phyloP scores from a whole-genome alignment of 1,140 invertebrate species.

The Cecropterus lyciades region DNA sequence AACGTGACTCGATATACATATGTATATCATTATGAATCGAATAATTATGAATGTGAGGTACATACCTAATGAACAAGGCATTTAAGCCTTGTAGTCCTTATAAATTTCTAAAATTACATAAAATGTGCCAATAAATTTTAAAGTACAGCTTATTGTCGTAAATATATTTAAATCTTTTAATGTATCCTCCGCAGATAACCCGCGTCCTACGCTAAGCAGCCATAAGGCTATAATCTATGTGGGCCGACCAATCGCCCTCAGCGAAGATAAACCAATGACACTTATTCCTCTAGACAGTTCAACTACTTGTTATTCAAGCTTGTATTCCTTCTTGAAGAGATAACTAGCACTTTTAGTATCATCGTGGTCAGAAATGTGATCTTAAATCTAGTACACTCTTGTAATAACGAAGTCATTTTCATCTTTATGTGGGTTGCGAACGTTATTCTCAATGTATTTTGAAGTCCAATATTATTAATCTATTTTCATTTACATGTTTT shows the following conservation, averaged over 20 bases:
- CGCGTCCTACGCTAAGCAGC: background rate
- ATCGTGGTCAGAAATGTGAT: background rate
- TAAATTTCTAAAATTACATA: no score
- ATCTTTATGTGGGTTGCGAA: no score
- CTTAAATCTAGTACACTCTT: background rate
- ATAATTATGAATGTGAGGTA: no score
- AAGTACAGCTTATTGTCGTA: background rate
- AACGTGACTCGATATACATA: no score
- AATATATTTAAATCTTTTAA: constrained; percentile 4
- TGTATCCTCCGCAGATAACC: background rate
- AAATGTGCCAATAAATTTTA: no score
- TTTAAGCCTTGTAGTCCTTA: no score
- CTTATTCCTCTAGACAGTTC: constrained; percentile 5
- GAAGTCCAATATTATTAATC: no score
- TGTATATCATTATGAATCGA: no score
- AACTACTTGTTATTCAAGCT: constrained; percentile 21
- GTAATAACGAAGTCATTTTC: no score
- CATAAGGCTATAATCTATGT: constrained; percentile 12
- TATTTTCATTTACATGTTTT: no score
- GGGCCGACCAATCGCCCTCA: constrained; percentile 1
- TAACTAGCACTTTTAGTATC: constrained; percentile 5
- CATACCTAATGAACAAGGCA: no score
- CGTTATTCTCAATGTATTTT: no score
- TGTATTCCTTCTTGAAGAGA: constrained; percentile 3
- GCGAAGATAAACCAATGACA: constrained; percentile 15